Conservation (phyloP, 92 coral and sea anemone species). For the Pocillopora meandrina region DNA sequence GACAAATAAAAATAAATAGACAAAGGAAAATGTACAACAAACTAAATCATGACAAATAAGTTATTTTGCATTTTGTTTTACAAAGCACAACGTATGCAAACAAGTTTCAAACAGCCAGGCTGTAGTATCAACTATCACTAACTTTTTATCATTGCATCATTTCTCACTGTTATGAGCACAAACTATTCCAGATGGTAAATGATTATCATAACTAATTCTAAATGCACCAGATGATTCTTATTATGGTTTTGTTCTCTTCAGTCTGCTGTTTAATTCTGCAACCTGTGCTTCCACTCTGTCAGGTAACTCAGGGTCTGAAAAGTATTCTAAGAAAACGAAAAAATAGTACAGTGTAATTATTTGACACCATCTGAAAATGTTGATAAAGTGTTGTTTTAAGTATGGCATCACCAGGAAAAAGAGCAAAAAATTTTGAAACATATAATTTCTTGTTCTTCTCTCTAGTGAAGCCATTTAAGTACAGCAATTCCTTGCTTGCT, state of each 20-base stretch:
- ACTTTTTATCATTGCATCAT: neutral
- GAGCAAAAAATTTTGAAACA: too few species aligned
- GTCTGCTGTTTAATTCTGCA: conserved; percentile 46
- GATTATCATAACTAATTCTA: neutral
- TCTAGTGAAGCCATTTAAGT: too few species aligned
- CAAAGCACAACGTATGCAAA: neutral
- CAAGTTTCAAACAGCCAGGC: neutral
- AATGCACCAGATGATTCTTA: neutral
- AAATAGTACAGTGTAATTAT: neutral
- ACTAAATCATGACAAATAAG: neutral
- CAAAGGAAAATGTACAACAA: neutral
- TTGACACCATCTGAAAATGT: neutral
- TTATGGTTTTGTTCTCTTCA: conserved; percentile 33
- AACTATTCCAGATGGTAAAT: neutral
- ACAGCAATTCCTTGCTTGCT: too few species aligned
- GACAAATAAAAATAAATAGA: neutral
- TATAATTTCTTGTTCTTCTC: too few species aligned
- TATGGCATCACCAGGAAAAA: neutral
- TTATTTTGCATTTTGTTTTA: neutral
- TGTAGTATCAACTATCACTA: neutral
- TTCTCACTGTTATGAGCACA: neutral
- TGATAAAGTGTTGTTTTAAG: neutral
- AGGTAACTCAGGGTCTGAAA: conserved; percentile 57
- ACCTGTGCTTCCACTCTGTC: conserved; percentile 65
- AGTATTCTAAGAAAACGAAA: conserved; percentile 52